Conservation (phyloP, 2,888 invertebrate species). For the Drosophila crucigera region DNA sequence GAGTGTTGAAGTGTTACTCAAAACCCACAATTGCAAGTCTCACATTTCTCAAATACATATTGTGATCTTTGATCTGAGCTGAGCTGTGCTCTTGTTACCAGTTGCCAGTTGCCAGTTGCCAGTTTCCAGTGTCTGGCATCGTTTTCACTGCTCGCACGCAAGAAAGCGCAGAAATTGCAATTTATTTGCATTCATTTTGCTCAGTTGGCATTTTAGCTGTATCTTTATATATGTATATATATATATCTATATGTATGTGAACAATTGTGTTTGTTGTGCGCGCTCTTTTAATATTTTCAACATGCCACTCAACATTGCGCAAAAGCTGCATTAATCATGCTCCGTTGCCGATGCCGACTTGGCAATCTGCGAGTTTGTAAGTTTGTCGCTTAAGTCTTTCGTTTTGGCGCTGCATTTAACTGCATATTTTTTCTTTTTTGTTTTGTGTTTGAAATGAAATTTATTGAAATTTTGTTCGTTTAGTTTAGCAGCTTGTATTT, state of each 20-base stretch:
- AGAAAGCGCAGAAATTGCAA: conserved; percentile 73
- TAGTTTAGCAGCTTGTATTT: conserved; percentile 54
- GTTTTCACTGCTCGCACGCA: conserved; percentile 47
- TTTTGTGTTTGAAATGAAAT: conserved; percentile 52
- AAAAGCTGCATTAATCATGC: conserved; percentile 72
- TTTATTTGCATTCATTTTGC: conserved; percentile 69
- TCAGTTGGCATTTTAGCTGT: conserved; percentile 20
- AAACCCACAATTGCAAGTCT: not conserved
- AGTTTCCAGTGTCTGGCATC: conserved; percentile 21
- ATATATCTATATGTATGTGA: conserved; percentile 2
- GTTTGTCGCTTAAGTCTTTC: conserved; percentile 76
- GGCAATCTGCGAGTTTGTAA: conserved; percentile 51
- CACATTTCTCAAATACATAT: conserved; percentile 25
- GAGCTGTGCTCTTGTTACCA: not conserved
- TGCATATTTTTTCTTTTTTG: conserved; percentile 43
- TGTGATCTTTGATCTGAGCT: conserved; percentile 26
- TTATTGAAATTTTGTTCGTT: conserved; percentile 59
- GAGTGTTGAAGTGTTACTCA: conserved; percentile 18
- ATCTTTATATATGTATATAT: conserved; percentile 13
- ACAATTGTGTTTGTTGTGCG: conserved; percentile 35
- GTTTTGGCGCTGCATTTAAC: conserved; percentile 47
- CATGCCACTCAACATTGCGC: conserved; percentile 66
- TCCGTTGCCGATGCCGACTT: conserved; percentile 3
- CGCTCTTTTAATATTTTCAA: conserved; percentile 60
- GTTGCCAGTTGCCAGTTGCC: not conserved